Evolutionary conservation across 2,888 invertebrate genomes (phyloP).

Genomic region (Choreutis nemorana): DNA sequence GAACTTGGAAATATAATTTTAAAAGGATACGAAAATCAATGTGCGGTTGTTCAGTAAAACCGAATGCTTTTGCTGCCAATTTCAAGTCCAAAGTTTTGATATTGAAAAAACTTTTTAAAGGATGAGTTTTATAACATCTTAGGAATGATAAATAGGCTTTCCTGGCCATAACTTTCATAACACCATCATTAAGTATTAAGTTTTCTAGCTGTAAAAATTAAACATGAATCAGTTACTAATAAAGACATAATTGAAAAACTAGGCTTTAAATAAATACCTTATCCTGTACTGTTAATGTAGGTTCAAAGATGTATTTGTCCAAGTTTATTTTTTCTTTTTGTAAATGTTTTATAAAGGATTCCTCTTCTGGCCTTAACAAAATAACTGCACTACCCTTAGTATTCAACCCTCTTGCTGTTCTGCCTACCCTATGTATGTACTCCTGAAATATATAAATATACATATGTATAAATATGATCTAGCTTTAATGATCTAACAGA

Average conservation of each 20-base stretch:
- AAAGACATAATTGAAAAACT: too few species aligned
- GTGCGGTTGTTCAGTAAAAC: conserved; percentile 90
- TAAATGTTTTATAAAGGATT: conserved; percentile 89
- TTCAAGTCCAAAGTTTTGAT: conserved; percentile 86
- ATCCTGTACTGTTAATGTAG: too few species aligned
- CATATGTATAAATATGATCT: too few species aligned
- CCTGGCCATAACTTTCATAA: conserved; percentile 88
- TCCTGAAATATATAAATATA: conserved; percentile 75
- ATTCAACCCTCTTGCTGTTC: conserved; percentile 94
- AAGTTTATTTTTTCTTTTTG: conserved; percentile 90
- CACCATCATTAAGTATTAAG: conserved; percentile 89
- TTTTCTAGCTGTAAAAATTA: conserved; percentile 81
- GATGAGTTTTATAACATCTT: conserved; percentile 94
- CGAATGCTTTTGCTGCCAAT: conserved; percentile 90
- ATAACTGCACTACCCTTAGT: conserved; percentile 93
- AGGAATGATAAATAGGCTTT: conserved; percentile 96
- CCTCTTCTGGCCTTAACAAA: conserved; percentile 90
- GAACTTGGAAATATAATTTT: too few species aligned
- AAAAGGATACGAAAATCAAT: conserved; percentile 84
- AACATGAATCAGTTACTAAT: too few species aligned
- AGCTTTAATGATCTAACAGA: too few species aligned
- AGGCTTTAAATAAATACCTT: too few species aligned
- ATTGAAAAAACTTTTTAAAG: conserved; percentile 90
- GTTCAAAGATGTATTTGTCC: conserved; percentile 76
- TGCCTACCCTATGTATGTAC: conserved; percentile 97